Evolutionary conservation across 2,888 invertebrate species (phyloP), one percentile per base, ranked within the genome.

Genomic region (Petrolisthes cinctipes): DNA sequence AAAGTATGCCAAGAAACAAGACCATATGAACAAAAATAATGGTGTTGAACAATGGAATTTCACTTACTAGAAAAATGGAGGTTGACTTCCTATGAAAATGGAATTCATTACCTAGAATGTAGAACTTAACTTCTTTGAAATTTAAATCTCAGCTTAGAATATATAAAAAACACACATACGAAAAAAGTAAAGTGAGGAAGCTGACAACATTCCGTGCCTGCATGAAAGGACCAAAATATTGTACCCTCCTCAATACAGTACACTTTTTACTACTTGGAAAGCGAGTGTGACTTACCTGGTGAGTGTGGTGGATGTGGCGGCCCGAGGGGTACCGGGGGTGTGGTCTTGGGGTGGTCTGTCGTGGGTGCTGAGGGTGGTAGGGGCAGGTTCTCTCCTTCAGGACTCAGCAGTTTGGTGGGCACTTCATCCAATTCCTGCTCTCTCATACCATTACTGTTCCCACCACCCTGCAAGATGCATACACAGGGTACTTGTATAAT

Each of bases 341-440:
- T 75, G 23, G 87, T 53, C 53, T 80, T 66, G 53, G 71, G 81
- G 20, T 76, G 61, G 53, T 80, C 85, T 71, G 53, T 68, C 37
- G 86, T 56, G 54, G 81, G 11, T 56, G 81, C 14, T 14, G 68
- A 73, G 57, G 80, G 86, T 57, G 80, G 81, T 17, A 81, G 86
- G 9, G 81, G n/a, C 7, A 68, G 84, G 23, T 80, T 83, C 51
- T 83, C 83, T 17, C 81, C 87, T n/a, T 88, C 80, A 53, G 87
- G 87, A 66, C 87, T 84, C 53, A 81, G 87, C 53, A 88, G 84
- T 53, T 88, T 88, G 54, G 81, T 88, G 66, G 87, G 87, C 56
- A 88, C 87, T 68, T 88, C 87, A 66, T 88, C 87, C 56, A 88
- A 57, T 20, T 82, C 87, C 57, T 80, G 71, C 53, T 86, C 86